Evolutionary conservation across 2,888 invertebrate species (phyloP).

Genomic region (Synanthedon vespiformis): DNA sequence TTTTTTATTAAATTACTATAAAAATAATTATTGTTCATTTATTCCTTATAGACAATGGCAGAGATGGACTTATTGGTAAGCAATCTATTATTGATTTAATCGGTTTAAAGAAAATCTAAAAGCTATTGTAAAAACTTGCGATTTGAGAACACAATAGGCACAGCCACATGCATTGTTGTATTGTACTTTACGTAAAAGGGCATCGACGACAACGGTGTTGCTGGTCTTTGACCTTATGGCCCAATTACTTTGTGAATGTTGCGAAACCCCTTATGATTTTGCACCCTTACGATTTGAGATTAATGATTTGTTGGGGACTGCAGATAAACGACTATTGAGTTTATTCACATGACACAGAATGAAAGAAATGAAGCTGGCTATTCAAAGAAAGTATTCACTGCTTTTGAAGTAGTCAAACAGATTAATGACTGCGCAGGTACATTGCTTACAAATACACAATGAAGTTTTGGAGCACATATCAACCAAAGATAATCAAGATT

Average conservation of each 20-base stretch:
- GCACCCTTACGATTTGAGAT: background rate
- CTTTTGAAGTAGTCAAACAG: too few relatives aligned
- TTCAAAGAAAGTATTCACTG: too few relatives aligned
- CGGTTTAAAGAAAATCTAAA: background rate
- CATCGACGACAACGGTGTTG: slow-evolving; percentile 29
- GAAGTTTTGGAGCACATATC: too few relatives aligned
- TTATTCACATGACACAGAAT: too few relatives aligned
- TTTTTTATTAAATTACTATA: too few relatives aligned
- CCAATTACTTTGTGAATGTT: slow-evolving; percentile 23
- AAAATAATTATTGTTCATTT: background rate
- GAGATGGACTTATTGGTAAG: background rate
- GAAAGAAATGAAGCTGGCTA: too few relatives aligned
- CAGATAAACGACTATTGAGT: too few relatives aligned
- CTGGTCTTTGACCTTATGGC: slow-evolving; percentile 48
- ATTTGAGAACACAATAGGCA: background rate
- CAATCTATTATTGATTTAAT: background rate
- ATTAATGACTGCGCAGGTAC: too few relatives aligned
- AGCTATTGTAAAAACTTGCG: too few relatives aligned
- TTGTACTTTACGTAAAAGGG: slow-evolving; percentile 11
- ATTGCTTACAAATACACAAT: too few relatives aligned
- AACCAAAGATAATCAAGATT: too few relatives aligned
- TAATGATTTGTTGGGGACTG: background rate
- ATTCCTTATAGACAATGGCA: background rate
- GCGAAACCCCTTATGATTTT: background rate
- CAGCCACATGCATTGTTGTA: slow-evolving; percentile 12